Percentiles rank a stretch among this genome's conserved stretches.
These are phyloP conservation scores for Lethrus apterus DNA, from an alignment of 1,140 invertebrate genomes.

Conservation along the genomic window DNA sequence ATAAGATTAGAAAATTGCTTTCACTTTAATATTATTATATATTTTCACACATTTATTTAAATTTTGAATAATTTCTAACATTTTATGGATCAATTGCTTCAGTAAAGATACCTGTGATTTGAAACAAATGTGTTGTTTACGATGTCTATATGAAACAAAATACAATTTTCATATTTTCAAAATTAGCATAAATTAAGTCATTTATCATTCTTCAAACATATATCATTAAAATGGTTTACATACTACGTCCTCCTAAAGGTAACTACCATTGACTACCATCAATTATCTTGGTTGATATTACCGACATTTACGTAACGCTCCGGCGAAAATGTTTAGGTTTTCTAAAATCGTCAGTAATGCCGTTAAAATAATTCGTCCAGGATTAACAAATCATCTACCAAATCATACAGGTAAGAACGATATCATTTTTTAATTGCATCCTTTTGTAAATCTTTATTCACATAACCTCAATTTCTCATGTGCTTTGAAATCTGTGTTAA, in stretches of 20 bases:
- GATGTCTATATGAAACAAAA: constrained; percentile 13
- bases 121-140: constrained; percentile 14
- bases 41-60: no score
- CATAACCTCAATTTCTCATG: not conserved
- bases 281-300: constrained; percentile 1
- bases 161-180: constrained; percentile 7
- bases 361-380: constrained; percentile 8
- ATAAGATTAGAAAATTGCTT: no score
- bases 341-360: not conserved
- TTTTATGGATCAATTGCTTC: no score
- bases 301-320: constrained; percentile 10
- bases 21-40: no score
- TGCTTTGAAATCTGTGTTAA: not conserved
- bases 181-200: constrained; percentile 9
- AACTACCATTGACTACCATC: no score
- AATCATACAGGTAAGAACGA: not conserved
- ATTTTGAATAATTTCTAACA: no score
- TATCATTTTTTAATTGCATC: not conserved
- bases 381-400: not conserved
- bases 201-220: not conserved
- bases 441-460: not conserved
- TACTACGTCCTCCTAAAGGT: not conserved
- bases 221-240: constrained; percentile 5
- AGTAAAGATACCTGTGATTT: no score
- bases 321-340: constrained; percentile 7